These are phyloP conservation scores for Pogonomyrmex barbatus DNA, from an alignment of 1,140 invertebrate genomes.

Conservation along the genomic window DNA sequence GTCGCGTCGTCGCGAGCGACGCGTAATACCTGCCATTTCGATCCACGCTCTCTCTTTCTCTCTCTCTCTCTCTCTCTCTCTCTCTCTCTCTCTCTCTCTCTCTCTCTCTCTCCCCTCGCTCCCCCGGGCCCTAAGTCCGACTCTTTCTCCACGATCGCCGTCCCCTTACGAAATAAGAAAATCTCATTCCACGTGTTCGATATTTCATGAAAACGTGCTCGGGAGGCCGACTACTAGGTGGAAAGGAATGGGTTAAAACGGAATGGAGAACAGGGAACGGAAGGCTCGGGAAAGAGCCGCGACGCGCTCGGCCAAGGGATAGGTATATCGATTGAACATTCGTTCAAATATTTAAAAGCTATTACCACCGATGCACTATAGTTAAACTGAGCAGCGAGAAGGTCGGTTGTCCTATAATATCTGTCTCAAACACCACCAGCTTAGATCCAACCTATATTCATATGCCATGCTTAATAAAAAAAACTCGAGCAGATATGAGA, in stretches of 20 bases:
- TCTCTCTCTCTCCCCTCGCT: not conserved
- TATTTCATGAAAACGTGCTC: constrained; percentile 81
- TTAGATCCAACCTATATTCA: constrained; percentile 35
- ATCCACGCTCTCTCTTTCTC: constrained; percentile 44
- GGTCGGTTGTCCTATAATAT: constrained; percentile 52
- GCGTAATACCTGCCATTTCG: constrained; percentile 65
- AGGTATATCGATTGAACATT: constrained; percentile 83
- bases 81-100: too few species aligned
- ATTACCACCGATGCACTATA: constrained; percentile 76
- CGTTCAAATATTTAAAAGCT: constrained; percentile 83
- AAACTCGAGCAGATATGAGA: constrained; percentile 5
- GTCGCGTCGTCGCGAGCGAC: constrained; percentile 55
- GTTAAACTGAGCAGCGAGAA: constrained; percentile 69
- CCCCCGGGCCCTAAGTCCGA: constrained; percentile 27
- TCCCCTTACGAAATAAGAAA: constrained; percentile 73
- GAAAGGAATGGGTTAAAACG: constrained; percentile 64
- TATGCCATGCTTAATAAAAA: not conserved
- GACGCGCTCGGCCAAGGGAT: constrained; percentile 71
- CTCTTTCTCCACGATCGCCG: not conserved
- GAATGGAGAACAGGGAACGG: constrained; percentile 62
- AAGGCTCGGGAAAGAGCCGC: constrained; percentile 66
- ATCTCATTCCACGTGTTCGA: constrained; percentile 81
- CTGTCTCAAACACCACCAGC: constrained; percentile 36
- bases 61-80: too few species aligned
- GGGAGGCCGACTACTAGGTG: constrained; percentile 46